These are phyloP conservation scores for Bos indicus DNA, from an alignment of 2,113 vertebrate genomes.

Conservation along the genomic window DNA sequence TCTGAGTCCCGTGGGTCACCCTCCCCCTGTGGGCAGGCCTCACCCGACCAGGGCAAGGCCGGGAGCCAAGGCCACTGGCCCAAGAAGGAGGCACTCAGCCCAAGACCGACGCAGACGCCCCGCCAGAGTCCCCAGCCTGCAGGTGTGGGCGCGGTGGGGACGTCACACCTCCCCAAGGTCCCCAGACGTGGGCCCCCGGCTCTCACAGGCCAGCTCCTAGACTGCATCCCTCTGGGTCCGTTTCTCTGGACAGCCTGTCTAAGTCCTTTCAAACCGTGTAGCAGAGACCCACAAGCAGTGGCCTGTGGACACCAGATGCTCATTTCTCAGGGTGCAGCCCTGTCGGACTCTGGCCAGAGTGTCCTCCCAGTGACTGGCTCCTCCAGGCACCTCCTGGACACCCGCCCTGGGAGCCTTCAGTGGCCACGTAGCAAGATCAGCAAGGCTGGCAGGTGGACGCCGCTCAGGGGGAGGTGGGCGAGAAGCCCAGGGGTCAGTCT, in stretches of 20 bases:
- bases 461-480: neutral
- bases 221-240: neutral
- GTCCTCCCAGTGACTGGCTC: rapidly evolving
- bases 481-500: neutral
- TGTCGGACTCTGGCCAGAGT: neutral
- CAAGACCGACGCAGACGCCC: neutral
- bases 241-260: neutral
- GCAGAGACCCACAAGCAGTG: neutral
- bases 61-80: neutral
- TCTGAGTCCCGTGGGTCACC: neutral
- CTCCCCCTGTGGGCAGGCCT: rapidly evolving
- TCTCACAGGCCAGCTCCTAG: neutral
- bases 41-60: neutral
- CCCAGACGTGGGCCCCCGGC: neutral
- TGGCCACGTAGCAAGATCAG: neutral
- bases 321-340: neutral
- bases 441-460: neutral
- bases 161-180: neutral
- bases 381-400: neutral
- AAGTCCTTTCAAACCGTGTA: neutral
- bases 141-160: rapidly evolving
- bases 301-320: neutral
- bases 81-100: neutral
- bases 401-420: neutral
- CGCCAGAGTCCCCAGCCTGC: neutral